Evolutionary conservation across 2,888 invertebrate genomes (phyloP), one percentile per base, ranked within the genome.

Genomic region (Thymelicus sylvestris): DNA sequence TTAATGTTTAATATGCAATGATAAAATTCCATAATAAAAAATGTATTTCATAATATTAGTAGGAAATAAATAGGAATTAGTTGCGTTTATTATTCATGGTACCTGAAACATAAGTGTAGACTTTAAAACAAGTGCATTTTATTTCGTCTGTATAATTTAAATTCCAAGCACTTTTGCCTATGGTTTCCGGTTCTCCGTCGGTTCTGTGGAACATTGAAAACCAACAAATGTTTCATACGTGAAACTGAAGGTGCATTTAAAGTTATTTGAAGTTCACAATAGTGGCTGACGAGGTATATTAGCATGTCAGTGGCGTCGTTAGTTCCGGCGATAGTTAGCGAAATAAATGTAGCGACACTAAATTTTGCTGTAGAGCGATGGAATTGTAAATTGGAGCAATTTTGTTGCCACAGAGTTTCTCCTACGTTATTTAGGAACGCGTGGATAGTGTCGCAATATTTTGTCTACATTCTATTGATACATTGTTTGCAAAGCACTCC

Each of bases 221-320:
- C 44, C 12, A 2, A 4, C 44, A 44, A 44, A 44, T 44, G 13
- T 38, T 10, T 57, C 57, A 57, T 13, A 57, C 38, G 57, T 57
- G 13, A 57, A 57, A 7, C 55, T 57, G 31, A 31, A 31, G 57
- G 31, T 19, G 31, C 31, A 38, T 60, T 39, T 15, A 60, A 60
- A 60, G 60, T 60, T 41, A 60, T 39, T 41, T 60, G 60, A 19
- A 41, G 39, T 60, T 13, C 64, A 65, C 64, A 65, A 65, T 65
- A 38, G 39, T 39, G 39, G 6, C 64, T 52, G 64, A 65, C 64
- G 64, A 65, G 48, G 19, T 12, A 15, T 39, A 65, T 65, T 65
- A 52, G 64, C 64, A 65, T 65, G 50, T 62, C 62, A 62, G 62
- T 60, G 15, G 59, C 59, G 59, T 59, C 59, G 59, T 60, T 60